phyloP scores from a whole-genome alignment of 2,888 invertebrate genomes.

The Aquatica leii region DNA sequence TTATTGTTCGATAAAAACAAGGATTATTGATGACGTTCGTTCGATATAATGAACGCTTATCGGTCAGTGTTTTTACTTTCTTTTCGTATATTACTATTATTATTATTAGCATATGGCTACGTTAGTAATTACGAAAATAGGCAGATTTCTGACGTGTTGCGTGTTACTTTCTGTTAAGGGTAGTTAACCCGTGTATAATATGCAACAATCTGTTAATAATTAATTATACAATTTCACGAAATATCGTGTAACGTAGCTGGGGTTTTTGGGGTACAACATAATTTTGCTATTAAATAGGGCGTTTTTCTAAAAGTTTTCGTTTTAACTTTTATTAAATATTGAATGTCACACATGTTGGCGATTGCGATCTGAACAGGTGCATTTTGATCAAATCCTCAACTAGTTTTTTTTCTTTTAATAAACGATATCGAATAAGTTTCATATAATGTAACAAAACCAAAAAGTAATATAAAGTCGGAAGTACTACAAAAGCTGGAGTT shows the following conservation, averaged over 20 bases:
- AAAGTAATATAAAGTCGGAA: constrained; percentile 38
- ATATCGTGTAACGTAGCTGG: constrained; percentile 49
- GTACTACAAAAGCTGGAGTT: constrained; percentile 35
- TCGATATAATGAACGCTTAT: constrained; percentile 44
- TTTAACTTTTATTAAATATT: constrained; percentile 11
- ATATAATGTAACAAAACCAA: constrained; percentile 30
- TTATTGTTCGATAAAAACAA: constrained; percentile 36
- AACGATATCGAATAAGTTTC: constrained; percentile 24
- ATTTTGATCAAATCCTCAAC: neutral
- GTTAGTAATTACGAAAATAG: neutral
- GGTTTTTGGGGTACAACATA: constrained; percentile 40
- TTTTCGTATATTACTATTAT: neutral
- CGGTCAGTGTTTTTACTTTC: constrained; percentile 37
- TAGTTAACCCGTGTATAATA: constrained; percentile 58
- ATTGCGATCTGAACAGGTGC: constrained; percentile 16
- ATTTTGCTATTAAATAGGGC: constrained; percentile 25
- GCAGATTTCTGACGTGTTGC: constrained; percentile 19
- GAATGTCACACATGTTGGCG: constrained; percentile 25
- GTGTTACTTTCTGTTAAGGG: constrained; percentile 46
- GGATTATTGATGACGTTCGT: constrained; percentile 16
- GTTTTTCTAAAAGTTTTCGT: constrained; percentile 6
- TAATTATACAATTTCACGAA: constrained; percentile 56
- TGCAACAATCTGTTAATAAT: constrained; percentile 57
- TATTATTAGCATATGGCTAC: neutral
- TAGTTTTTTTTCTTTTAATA: neutral